Conservation (phyloP, 2,797 vertebrate species). For the Argya squamiceps region DNA sequence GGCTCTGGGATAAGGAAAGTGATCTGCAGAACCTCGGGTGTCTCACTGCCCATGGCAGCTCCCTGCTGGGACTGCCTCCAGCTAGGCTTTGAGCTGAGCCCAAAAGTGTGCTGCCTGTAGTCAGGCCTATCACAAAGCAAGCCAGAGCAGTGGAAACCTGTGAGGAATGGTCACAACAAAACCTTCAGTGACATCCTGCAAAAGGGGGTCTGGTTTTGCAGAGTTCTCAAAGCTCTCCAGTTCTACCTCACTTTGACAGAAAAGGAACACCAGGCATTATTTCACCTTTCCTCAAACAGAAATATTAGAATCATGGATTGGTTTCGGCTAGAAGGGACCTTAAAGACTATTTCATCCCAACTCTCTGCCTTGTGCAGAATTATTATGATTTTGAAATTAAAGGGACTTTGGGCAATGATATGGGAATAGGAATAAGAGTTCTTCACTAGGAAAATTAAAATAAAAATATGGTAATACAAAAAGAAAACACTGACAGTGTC, state of each 20-base stretch:
- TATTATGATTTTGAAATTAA: no score
- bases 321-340: neutral
- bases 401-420: no score
- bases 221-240: neutral
- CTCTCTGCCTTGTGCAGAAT: fast-evolving
- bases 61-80: neutral
- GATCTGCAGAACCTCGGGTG: neutral
- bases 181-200: neutral
- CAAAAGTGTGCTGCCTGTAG: neutral
- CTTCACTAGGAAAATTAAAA: no score
- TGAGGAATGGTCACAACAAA: neutral
- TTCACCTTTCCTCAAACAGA: neutral
- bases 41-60: neutral
- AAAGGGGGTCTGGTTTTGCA: neutral
- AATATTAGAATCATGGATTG: no score
- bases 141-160: neutral
- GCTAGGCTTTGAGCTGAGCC: neutral
- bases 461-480: no score
- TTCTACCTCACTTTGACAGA: neutral
- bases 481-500: no score
- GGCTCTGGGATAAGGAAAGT: neutral
- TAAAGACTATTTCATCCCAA: neutral
- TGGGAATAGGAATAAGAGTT: no score
- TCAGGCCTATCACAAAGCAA: neutral
- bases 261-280: neutral